Evolutionary conservation across 2,113 vertebrate species (phyloP), one percentile per base, ranked within the genome.

Genomic region (Paratilapia polleni): DNA sequence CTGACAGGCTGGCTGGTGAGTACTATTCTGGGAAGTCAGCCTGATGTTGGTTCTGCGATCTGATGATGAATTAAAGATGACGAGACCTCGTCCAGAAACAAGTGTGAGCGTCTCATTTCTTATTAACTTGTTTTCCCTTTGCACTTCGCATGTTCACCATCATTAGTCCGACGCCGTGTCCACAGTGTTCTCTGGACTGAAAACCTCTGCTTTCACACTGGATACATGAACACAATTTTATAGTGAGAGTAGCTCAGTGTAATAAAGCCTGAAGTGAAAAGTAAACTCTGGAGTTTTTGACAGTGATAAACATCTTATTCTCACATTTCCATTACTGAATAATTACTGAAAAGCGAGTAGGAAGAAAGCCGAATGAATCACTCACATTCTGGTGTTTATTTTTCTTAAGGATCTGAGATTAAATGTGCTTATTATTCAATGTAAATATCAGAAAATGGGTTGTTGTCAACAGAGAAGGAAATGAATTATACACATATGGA

Each of bases 61-160:
- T 24, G 41, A 38, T 1, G 14, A 83, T 78, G 84, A 68, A 84
- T 89, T 81, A 84, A 81, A 87, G 64, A 89, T 76, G 81, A 83
- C 6, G 43, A 20, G 6, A 24, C 0, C 15, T 41, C 4, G 2
- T 63, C 73, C 82, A 28, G 8, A 17, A 38, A 60, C 31, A 0
- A 49, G 59, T 41, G 41, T 11, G 64, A 20, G 52, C 13, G 0
- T 81, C 36, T 82, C 66, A 6, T 75, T 2, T 11, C 43, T 84
- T 81, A 75, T 82, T 43, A 81, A 77, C 52, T 1, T 11, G 78
- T 81, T 77, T 57, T 20, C 41, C 43, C 19, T 41, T 64, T 38
- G 56, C 28, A 2, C 58, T n/a, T 49, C 7, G 4, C 83, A 26
- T 26, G 56, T 56, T 79, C 11, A 0, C 26, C 8, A 61, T 4